Evolutionary conservation across 2,888 invertebrate species (phyloP).

Genomic region (Phengaris arion): DNA sequence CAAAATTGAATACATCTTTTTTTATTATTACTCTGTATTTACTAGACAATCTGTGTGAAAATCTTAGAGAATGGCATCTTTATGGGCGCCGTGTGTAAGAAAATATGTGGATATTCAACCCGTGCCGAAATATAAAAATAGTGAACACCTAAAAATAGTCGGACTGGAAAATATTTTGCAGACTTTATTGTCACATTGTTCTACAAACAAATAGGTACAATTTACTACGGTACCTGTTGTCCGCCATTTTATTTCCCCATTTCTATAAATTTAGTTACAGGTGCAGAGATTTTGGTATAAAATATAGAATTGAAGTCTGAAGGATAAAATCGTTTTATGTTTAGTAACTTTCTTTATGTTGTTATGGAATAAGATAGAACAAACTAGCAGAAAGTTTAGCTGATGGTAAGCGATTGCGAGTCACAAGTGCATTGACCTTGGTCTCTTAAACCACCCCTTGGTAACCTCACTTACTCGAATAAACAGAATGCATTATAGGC

Average conservation of each 20-base stretch:
- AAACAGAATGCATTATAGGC: no score
- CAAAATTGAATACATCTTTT: background rate
- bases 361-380: no score
- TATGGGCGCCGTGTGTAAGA: background rate
- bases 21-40: background rate
- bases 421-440: no score
- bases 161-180: background rate
- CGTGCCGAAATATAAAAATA: background rate
- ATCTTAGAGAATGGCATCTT: background rate
- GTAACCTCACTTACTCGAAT: no score
- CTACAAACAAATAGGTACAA: constrained; percentile 6
- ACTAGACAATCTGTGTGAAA: background rate
- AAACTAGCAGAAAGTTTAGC: no score
- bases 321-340: background rate
- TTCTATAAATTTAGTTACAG: constrained; percentile 3
- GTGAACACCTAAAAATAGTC: background rate
- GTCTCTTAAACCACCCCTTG: no score
- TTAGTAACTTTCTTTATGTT: no score
- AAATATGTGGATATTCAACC: constrained; percentile 10
- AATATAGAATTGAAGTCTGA: background rate
- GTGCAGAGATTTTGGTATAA: background rate
- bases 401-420: no score
- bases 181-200: background rate
- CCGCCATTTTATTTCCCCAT: background rate
- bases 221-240: background rate